Percentiles rank a stretch among this genome's conserved stretches.
These are phyloP conservation scores for Phasianus colchicus DNA, from an alignment of 2,113 vertebrate genomes.

Conservation along the genomic window DNA sequence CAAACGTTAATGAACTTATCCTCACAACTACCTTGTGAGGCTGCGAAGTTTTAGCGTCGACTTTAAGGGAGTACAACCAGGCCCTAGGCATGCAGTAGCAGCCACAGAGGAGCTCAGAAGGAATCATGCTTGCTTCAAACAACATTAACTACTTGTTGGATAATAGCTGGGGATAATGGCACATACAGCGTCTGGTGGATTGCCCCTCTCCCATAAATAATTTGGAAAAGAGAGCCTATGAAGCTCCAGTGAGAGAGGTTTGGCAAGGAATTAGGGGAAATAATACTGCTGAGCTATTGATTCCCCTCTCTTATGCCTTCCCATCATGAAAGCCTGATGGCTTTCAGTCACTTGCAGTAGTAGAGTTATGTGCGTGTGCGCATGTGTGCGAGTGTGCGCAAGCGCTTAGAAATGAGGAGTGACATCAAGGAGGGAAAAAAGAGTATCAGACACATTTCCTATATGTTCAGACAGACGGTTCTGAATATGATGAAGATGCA, in stretches of 20 bases:
- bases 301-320: slow-evolving; percentile 46
- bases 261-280: slow-evolving; percentile 53
- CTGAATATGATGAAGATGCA: background rate
- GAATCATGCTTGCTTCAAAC: slow-evolving; percentile 75
- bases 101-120: slow-evolving; percentile 69
- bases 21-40: slow-evolving; percentile 74
- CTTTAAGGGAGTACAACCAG: slow-evolving; percentile 72
- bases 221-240: slow-evolving; percentile 63
- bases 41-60: slow-evolving; percentile 72
- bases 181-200: slow-evolving; percentile 67
- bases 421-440: background rate
- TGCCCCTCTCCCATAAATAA: slow-evolving; percentile 75
- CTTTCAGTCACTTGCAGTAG: slow-evolving; percentile 30
- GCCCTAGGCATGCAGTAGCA: slow-evolving; percentile 70
- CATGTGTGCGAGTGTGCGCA: rapidly evolving
- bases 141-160: slow-evolving; percentile 76
- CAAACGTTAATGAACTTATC: slow-evolving; percentile 76
- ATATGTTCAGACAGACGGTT: background rate
- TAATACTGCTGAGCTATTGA: slow-evolving; percentile 58
- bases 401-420: background rate
- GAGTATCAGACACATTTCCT: background rate
- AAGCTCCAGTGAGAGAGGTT: slow-evolving; percentile 60
- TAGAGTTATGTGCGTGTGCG: background rate
- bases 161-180: slow-evolving; percentile 70
- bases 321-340: slow-evolving; percentile 35